phyloP scores from a whole-genome alignment of 2,113 vertebrate genomes.

The Phrynocephalus versicolor region DNA sequence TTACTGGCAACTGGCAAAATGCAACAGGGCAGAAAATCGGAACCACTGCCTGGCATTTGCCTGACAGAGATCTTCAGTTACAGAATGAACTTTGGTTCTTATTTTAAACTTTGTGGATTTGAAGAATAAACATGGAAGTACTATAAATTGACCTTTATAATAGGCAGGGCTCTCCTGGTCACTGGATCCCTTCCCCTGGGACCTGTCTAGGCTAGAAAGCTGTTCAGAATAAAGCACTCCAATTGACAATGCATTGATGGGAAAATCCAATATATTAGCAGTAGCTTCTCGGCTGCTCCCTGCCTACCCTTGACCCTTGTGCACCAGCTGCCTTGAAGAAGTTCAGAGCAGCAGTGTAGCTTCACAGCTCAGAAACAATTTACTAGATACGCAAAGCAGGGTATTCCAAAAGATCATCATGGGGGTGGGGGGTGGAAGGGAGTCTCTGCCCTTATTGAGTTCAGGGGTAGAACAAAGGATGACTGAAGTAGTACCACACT shows the following conservation, averaged over 20 bases:
- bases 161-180: background rate
- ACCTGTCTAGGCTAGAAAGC: background rate
- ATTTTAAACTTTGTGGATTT: constrained; percentile 10
- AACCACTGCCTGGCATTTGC: constrained; percentile 14
- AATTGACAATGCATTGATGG: background rate
- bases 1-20: background rate
- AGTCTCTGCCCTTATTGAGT: background rate
- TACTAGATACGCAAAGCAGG: background rate
- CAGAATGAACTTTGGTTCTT: background rate
- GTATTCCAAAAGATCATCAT: no score
- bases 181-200: background rate
- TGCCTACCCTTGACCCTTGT: background rate
- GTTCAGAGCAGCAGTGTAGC: background rate
- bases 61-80: background rate
- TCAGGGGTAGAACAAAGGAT: background rate
- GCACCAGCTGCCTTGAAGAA: no score
- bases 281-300: background rate
- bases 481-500: background rate
- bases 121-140: constrained; percentile 5
- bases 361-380: background rate
- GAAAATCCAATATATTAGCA: background rate
- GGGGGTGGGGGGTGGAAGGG: background rate
- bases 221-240: background rate
- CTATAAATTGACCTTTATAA: background rate
- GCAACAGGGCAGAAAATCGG: background rate